Conservation (phyloP, 2,113 vertebrate genomes). For the Bos javanicus region DNA sequence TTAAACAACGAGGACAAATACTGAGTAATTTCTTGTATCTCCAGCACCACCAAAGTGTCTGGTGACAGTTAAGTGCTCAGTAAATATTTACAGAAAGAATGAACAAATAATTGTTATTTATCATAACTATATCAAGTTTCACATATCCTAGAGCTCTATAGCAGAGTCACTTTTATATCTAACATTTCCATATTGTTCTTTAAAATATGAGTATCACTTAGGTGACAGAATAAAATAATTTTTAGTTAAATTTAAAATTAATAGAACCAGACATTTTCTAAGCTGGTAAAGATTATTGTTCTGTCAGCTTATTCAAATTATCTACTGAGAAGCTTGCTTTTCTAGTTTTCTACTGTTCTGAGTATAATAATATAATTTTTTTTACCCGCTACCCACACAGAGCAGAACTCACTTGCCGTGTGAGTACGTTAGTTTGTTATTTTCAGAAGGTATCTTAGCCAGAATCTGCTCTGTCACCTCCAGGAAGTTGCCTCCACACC, state of each 20-base stretch:
- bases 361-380: neutral
- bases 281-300: conserved; percentile 20
- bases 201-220: conserved; percentile 37
- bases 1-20: neutral
- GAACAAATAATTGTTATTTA: neutral
- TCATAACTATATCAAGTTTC: neutral
- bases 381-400: neutral
- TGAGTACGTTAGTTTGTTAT: conserved; percentile 98
- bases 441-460: conserved; percentile 96
- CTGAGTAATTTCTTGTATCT: neutral
- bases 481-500: conserved; percentile 97
- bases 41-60: neutral
- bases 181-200: neutral
- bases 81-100: conserved; percentile 38
- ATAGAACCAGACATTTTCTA: conserved; percentile 20
- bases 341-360: neutral
- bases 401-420: conserved; percentile 90
- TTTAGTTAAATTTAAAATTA: conserved; percentile 32
- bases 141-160: neutral
- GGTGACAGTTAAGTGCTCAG: neutral
- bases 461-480: conserved; percentile 98
- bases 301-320: conserved; percentile 36
- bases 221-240: conserved; percentile 23
- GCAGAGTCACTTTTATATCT: conserved; percentile 15
- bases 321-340: conserved; percentile 27